Conservation (phyloP, 1,140 invertebrate species). For the Eufriesea mexicana region DNA sequence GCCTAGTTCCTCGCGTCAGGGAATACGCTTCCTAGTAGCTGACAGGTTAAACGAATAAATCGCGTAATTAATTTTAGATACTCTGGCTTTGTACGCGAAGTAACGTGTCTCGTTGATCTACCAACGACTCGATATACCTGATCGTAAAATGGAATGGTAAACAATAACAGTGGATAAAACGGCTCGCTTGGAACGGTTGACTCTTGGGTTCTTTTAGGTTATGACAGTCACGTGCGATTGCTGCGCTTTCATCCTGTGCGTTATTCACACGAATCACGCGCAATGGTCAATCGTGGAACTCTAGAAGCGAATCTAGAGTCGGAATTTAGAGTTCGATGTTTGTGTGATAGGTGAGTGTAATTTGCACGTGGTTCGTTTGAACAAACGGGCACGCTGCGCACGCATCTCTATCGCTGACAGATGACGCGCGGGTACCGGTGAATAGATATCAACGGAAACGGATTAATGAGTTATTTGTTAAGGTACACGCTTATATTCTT, state of each 20-base stretch:
- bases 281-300: not conserved
- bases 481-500: not conserved
- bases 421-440: too few relatives aligned
- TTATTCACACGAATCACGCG: not conserved
- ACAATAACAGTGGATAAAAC: not conserved
- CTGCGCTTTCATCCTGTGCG: conserved; percentile 8
- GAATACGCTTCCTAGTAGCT: not conserved
- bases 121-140: too few relatives aligned
- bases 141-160: not conserved
- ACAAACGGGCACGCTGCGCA: too few relatives aligned
- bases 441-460: conserved; percentile 25
- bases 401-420: too few relatives aligned
- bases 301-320: not conserved
- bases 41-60: conserved; percentile 23
- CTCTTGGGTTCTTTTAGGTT: not conserved
- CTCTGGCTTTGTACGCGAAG: too few relatives aligned
- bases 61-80: not conserved
- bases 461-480: not conserved
- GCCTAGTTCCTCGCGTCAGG: not conserved
- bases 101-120: too few relatives aligned
- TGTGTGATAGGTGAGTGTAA: not conserved
- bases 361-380: not conserved
- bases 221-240: not conserved
- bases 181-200: too few relatives aligned
- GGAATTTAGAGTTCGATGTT: not conserved